Evolutionary conservation across 2,113 vertebrate species (phyloP).

Genomic region (Dicrurus megarhynchus): DNA sequence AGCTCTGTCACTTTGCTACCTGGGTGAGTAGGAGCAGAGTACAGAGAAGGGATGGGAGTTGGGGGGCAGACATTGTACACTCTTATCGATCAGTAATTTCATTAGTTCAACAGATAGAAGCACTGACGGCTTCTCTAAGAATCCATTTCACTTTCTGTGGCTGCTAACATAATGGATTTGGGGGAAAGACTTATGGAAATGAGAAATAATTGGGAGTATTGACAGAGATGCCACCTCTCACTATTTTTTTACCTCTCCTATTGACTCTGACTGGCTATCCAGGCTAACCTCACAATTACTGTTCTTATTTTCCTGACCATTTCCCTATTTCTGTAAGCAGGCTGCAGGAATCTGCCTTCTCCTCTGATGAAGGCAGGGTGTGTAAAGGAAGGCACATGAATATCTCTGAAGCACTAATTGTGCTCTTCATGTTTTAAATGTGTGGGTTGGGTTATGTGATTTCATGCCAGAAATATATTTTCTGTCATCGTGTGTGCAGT

Average conservation of each 20-base stretch:
- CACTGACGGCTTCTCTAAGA: not conserved
- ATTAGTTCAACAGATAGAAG: not conserved
- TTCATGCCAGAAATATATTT: not conserved
- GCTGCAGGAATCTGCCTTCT: not conserved
- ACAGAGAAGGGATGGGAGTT: not conserved
- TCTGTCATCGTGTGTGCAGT: not conserved
- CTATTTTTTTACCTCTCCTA: not conserved
- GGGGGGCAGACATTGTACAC: not conserved
- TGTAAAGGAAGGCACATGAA: not conserved
- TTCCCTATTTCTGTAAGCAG: not conserved
- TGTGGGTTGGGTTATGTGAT: not conserved
- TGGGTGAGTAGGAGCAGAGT: not conserved
- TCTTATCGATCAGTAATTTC: not conserved
- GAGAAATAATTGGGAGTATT: not conserved
- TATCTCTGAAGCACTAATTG: not conserved
- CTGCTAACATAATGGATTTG: not conserved
- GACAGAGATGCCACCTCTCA: not conserved
- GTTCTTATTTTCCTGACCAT: not conserved
- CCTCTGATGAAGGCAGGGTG: not conserved
- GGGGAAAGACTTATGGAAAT: constrained; percentile 5
- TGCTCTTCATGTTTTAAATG: not conserved
- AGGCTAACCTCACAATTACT: not conserved
- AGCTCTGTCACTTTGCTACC: not conserved
- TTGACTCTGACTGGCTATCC: not conserved
- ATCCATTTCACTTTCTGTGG: not conserved